These are phyloP conservation scores for Osmerus eperlanus DNA, from an alignment of 2,113 vertebrate species.

Conservation along the genomic window DNA sequence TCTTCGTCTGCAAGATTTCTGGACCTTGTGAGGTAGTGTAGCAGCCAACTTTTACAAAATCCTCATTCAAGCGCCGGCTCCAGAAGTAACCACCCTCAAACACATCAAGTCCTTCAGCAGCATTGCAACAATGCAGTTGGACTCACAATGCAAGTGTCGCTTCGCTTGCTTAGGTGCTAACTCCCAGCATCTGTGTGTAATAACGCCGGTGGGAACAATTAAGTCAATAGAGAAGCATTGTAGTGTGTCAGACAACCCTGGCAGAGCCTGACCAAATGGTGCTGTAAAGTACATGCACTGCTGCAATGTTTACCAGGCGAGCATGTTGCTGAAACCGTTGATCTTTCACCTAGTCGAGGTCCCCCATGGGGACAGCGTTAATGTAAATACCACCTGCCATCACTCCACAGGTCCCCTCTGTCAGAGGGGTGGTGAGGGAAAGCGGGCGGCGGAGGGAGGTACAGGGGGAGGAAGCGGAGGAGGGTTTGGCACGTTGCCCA, in stretches of 20 bases:
- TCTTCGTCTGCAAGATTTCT: no score
- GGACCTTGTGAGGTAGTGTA: not conserved
- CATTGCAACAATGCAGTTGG: no score
- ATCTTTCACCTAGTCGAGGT: constrained; percentile 23
- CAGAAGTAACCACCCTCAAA: not conserved
- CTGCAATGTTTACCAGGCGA: not conserved
- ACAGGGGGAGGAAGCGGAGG: not conserved
- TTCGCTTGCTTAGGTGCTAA: no score
- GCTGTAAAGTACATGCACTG: no score
- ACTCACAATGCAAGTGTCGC: no score
- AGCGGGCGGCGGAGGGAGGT: constrained; percentile 10
- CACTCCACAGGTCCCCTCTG: constrained; percentile 14
- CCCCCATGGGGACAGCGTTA: constrained; percentile 2
- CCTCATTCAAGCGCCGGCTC: not conserved
- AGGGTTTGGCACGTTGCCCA: not conserved
- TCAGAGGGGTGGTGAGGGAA: constrained; percentile 5
- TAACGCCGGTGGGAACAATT: no score
- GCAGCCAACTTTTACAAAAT: not conserved
- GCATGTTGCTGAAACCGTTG: not conserved
- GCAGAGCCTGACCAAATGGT: no score
- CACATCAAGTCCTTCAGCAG: not conserved
- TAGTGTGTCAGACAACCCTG: no score
- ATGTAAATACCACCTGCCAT: constrained; percentile 37
- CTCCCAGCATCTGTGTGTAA: no score
- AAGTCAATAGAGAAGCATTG: no score